Percentiles rank a stretch among this genome's conserved stretches.
These are phyloP conservation scores for Ostrea denselamellosa DNA, from an alignment of 1,140 invertebrate genomes.

Conservation along the genomic window DNA sequence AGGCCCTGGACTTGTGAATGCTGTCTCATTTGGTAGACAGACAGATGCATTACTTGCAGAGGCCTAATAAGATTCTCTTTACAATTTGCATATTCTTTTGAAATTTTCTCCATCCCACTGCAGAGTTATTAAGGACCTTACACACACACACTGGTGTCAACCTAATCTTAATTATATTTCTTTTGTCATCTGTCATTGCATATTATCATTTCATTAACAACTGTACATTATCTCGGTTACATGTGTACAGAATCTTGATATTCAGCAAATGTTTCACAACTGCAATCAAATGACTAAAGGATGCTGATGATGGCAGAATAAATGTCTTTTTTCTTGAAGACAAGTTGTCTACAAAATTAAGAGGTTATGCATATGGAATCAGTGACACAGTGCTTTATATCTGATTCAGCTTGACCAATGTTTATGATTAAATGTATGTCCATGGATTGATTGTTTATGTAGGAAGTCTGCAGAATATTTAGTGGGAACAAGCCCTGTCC, in stretches of 20 bases:
- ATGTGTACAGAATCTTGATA: not conserved
- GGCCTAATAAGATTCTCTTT: conserved; percentile 29
- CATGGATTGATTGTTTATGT: conserved; percentile 29
- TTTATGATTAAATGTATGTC: conserved; percentile 17
- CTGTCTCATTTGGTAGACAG: conserved; percentile 5
- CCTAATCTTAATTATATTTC: conserved; percentile 3
- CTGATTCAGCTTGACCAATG: conserved; percentile 27
- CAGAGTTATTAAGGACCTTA: not conserved
- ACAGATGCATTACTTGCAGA: conserved; percentile 23
- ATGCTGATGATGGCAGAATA: not conserved
- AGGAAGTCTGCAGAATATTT: conserved; percentile 15
- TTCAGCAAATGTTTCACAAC: not conserved
- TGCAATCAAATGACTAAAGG: not conserved
- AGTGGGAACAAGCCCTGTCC: conserved; percentile 9
- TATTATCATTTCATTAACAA: conserved; percentile 1
- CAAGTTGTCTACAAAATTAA: not conserved
- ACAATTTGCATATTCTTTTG: conserved; percentile 31
- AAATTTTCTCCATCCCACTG: conserved; percentile 17
- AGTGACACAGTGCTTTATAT: not conserved
- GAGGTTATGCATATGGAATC: not conserved
- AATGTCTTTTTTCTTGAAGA: not conserved
- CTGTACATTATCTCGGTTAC: not conserved
- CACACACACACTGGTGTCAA: not conserved
- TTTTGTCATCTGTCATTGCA: conserved; percentile 20
- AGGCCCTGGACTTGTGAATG: conserved; percentile 20